Conservation (phyloP, 1,140 invertebrate genomes). For the Zaprionus africanus region DNA sequence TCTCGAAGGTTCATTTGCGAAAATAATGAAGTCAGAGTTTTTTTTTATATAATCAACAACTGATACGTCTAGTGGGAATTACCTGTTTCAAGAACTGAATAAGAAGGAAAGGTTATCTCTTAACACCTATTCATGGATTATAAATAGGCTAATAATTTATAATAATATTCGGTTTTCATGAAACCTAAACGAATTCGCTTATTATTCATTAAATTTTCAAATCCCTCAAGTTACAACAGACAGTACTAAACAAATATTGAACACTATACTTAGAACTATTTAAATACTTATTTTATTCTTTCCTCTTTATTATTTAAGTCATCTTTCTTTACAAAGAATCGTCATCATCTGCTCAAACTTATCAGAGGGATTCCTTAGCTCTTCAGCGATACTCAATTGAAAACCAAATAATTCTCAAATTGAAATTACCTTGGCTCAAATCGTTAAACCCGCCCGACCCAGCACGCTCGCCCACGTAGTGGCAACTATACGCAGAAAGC, state of each 20-base stretch:
- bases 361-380: neutral
- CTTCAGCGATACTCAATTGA: neutral
- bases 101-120: neutral
- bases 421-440: conserved; percentile 60
- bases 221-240: no score
- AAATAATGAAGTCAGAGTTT: conserved; percentile 6
- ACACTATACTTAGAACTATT: no score
- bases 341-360: no score
- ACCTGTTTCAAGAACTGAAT: neutral
- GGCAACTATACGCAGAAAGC: conserved; percentile 7
- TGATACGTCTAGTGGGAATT: neutral
- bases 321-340: no score
- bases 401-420: neutral
- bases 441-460: conserved; percentile 61
- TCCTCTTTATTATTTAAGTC: no score
- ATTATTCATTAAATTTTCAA: no score
- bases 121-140: no score
- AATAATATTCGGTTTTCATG: no score
- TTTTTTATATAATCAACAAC: neutral
- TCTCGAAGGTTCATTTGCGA: conserved; percentile 1
- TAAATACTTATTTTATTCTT: no score
- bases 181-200: no score
- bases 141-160: no score
- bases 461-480: conserved; percentile 32
- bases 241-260: no score